A percentile compares a stretch with the other conserved stretches of the same genome.
These are phyloP conservation scores for Sarotherodon lohbergeri DNA, from an alignment of 2,113 vertebrate genomes.

Conservation along the genomic window DNA sequence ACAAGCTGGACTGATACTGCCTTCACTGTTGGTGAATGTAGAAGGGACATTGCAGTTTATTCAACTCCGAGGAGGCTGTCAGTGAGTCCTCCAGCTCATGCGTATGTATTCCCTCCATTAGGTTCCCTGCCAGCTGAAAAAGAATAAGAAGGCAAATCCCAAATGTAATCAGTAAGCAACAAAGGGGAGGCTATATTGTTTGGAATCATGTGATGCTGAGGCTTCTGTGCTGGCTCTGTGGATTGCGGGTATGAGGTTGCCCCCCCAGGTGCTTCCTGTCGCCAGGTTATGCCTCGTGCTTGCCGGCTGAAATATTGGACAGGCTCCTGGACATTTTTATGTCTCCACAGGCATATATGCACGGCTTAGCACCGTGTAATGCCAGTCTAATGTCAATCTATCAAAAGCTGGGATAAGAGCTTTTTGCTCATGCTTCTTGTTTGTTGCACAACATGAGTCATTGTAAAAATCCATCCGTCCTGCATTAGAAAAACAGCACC, in stretches of 20 bases:
- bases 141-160: constrained; percentile 41
- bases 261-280: constrained; percentile 11
- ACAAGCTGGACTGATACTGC: constrained; percentile 1
- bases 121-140: constrained; percentile 33
- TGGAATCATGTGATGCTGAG: constrained; percentile 11
- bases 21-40: not conserved
- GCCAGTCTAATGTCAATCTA: constrained; percentile 41
- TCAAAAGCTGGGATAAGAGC: constrained; percentile 19
- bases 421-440: constrained; percentile 23
- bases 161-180: constrained; percentile 39
- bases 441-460: constrained; percentile 36
- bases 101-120: constrained; percentile 24
- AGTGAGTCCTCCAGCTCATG: constrained; percentile 6
- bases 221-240: not conserved
- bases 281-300: constrained; percentile 30
- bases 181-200: constrained; percentile 25
- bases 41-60: constrained; percentile 11
- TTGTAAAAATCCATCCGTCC: constrained; percentile 10
- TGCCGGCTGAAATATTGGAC: constrained; percentile 44
- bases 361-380: constrained; percentile 48
- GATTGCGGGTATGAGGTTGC: constrained; percentile 6
- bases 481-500: constrained; percentile 7
- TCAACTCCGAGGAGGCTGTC: constrained; percentile 13
- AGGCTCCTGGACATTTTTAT: constrained; percentile 7
- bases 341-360: constrained; percentile 45